These are phyloP conservation scores for Zaprionus camerounensis DNA, from an alignment of 1,140 invertebrate genomes.

Conservation along the genomic window DNA sequence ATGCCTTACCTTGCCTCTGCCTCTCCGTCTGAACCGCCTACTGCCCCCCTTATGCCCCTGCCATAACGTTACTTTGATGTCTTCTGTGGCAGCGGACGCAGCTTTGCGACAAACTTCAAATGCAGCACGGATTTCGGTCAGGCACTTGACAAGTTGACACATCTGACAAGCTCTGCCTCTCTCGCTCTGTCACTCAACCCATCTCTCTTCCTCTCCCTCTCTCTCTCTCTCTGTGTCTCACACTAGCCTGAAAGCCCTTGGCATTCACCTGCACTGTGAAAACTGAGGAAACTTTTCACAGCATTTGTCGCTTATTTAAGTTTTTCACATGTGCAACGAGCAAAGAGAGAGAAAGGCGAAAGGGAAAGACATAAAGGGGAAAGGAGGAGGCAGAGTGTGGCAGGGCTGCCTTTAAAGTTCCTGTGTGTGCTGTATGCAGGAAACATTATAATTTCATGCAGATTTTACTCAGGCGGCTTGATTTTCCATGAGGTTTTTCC, in stretches of 20 bases:
- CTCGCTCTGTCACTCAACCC: neutral
- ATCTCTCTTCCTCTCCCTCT: neutral
- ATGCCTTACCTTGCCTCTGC: no score
- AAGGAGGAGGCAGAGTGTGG: neutral
- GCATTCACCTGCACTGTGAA: conserved; percentile 20
- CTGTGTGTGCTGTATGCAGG: conserved; percentile 35
- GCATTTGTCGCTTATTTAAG: conserved; percentile 22
- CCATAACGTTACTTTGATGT: conserved; percentile 21
- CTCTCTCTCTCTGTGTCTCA: neutral
- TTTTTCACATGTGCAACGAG: conserved; percentile 26
- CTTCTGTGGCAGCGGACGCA: neutral
- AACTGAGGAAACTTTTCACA: conserved; percentile 29
- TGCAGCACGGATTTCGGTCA: conserved; percentile 13
- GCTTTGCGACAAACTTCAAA: conserved; percentile 26
- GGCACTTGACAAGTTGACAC: conserved; percentile 33
- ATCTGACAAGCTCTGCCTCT: conserved; percentile 18
- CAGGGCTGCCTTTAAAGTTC: neutral
- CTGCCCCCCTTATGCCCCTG: neutral
- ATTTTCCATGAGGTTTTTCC: neutral
- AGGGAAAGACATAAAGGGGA: neutral
- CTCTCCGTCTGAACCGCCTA: neutral
- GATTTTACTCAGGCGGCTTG: neutral
- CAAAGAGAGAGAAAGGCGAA: neutral
- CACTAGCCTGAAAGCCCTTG: neutral
- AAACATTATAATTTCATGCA: conserved; percentile 44